phyloP scores from a whole-genome alignment of 2,113 vertebrate species.

The Nesoenas mayeri region DNA sequence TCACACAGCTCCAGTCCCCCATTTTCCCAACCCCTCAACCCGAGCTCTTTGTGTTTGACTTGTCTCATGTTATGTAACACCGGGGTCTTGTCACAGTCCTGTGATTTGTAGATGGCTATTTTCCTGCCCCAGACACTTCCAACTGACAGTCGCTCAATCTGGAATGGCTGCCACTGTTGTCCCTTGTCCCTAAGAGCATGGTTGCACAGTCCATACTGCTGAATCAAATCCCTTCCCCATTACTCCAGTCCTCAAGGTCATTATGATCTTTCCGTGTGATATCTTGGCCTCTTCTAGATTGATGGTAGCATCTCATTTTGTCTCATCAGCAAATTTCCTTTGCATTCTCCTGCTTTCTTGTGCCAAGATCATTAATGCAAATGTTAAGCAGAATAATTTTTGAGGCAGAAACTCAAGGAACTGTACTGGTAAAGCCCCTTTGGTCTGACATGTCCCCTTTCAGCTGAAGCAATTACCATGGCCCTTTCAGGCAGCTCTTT shows the following conservation, averaged over 20 bases:
- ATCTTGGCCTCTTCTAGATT: not conserved
- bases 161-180: fast-evolving
- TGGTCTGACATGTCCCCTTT: not conserved
- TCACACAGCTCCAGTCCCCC: not conserved
- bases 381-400: slow-evolving; percentile 22
- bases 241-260: slow-evolving; percentile 13
- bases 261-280: not conserved
- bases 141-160: not conserved
- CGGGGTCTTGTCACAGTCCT: not conserved
- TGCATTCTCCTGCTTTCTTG: not conserved
- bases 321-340: slow-evolving; percentile 24
- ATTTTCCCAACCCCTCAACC: not conserved
- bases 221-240: not conserved
- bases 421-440: not conserved
- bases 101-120: not conserved
- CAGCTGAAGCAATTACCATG: not conserved
- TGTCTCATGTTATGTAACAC: fast-evolving
- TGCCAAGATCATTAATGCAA: slow-evolving; percentile 43
- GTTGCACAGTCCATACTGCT: not conserved
- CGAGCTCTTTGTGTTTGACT: too few species aligned
- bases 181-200: not conserved
- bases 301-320: not conserved
- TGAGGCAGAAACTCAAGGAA: slow-evolving; percentile 10
- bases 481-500: not conserved
- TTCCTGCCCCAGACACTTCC: not conserved